Conservation (phyloP, 2,797 vertebrate species). For the Propithecus deckenii region DNA sequence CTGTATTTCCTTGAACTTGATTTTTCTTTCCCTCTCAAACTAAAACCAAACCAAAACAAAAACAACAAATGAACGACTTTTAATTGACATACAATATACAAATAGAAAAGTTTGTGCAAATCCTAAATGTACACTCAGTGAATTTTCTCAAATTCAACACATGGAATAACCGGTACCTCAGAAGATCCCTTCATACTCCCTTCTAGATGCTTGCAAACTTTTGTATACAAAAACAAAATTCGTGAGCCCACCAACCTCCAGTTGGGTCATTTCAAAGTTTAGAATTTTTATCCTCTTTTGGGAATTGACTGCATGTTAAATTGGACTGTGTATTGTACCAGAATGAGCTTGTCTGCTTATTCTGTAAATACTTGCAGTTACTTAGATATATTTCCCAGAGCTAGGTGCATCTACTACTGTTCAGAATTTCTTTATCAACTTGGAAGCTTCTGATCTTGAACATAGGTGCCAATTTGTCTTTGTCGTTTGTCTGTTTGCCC, state of each 20-base stretch:
- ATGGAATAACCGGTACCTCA: background rate
- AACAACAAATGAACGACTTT: background rate
- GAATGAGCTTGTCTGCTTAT: background rate
- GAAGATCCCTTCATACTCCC: background rate
- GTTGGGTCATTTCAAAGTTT: background rate
- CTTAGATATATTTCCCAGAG: background rate
- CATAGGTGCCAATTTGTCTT: background rate
- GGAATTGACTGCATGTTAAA: background rate
- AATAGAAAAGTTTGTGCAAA: background rate
- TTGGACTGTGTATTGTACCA: background rate
- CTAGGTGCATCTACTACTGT: background rate
- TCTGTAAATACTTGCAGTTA: background rate
- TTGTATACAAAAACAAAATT: background rate
- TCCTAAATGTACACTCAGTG: background rate
- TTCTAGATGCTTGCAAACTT: background rate
- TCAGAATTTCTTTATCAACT: background rate
- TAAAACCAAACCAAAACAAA: background rate
- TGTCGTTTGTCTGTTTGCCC: background rate
- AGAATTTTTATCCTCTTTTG: background rate
- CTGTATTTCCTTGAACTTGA: background rate
- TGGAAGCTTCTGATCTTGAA: background rate
- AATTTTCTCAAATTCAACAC: conserved; percentile 5
- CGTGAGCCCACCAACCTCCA: background rate
- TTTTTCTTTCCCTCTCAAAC: background rate
- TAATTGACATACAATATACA: background rate